Base-by-base conservation (phyloP, 1,140 invertebrate genomes). In the Glomeris maerens region DNA sequence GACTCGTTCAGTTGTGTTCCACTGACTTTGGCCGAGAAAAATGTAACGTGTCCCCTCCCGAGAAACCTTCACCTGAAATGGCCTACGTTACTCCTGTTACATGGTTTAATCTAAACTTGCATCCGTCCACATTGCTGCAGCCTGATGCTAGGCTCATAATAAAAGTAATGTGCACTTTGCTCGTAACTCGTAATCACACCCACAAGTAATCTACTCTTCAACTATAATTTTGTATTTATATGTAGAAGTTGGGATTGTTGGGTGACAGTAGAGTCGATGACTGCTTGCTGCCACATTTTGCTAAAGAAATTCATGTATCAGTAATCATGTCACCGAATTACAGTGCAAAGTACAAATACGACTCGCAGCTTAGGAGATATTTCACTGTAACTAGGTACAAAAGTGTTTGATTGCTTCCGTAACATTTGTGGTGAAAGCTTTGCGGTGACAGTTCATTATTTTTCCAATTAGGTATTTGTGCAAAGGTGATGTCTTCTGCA, bases 31-130 rank as follows among this genome's bases (percentile, higher is more conserved):
- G 17, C 17, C 17, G 10, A 36, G 31, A 36, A 13, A 36, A 13
- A 17, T 13, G 10, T 17, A 17, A 36, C 17, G 17, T 36, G 10
- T 36, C 31, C 10, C 10, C 17, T 36, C 17, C 17, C 17, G 31
- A 17, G 10, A 36, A 36, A 13, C 31, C 17, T 36, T 17, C 10
- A 17, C 10, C 10, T 36, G 17, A 36, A 13, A 21, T 17, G 40
- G 40, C 5, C 4, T 42, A 5, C 17, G 20, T 42, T 42, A 42
- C 21, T 38, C 63, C 63, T 0, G 55, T 59, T 47, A 50, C 63
- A 2, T 52, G 47, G 31, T 49, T 56, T 25, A 60, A 42, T 25
- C 10, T 38, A n/a, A 26, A 29, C 36, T 26, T 4, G 10, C 14
- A 40, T 40, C 39, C 1, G 1, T 53, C 41, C 36, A 22, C 20